Conservation (phyloP, 2,888 invertebrate genomes). For the Camponotus fellah region DNA sequence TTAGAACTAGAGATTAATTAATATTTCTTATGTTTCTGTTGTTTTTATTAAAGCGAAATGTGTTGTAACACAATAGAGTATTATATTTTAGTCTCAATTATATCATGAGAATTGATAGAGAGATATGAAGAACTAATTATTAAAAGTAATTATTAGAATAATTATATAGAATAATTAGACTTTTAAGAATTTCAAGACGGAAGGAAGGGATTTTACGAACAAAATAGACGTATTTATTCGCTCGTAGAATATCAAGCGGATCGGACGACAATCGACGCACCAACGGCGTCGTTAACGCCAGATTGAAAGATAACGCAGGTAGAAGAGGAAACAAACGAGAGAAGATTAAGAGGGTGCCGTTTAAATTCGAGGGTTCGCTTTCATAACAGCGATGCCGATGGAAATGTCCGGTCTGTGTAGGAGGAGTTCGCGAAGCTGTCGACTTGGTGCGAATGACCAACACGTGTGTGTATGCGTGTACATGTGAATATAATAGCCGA, state of each 20-base stretch:
- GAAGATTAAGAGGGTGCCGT: constrained; percentile 63
- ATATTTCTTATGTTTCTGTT: constrained; percentile 22
- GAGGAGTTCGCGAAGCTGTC: constrained; percentile 57
- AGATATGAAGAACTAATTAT: too few species aligned
- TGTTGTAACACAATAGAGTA: neutral
- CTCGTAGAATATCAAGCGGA: constrained; percentile 34
- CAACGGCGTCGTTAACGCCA: constrained; percentile 45
- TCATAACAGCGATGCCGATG: constrained; percentile 53
- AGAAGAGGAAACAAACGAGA: constrained; percentile 58
- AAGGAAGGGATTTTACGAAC: neutral
- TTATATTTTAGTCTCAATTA: neutral
- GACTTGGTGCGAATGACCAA: constrained; percentile 45
- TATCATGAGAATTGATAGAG: neutral
- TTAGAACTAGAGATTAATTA: constrained; percentile 65
- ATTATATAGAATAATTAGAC: too few species aligned
- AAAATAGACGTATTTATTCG: constrained; percentile 28
- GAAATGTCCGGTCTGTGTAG: constrained; percentile 54
- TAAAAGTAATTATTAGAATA: too few species aligned
- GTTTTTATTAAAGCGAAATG: neutral
- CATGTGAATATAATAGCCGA: constrained; percentile 54
- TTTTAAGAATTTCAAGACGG: neutral
- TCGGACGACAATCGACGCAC: constrained; percentile 35
- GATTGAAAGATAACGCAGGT: constrained; percentile 51
- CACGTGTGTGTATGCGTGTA: constrained; percentile 17
- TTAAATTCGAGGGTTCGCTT: constrained; percentile 62